Base-by-base conservation (phyloP, 2,113 vertebrate species). In the Gavia stellata region DNA sequence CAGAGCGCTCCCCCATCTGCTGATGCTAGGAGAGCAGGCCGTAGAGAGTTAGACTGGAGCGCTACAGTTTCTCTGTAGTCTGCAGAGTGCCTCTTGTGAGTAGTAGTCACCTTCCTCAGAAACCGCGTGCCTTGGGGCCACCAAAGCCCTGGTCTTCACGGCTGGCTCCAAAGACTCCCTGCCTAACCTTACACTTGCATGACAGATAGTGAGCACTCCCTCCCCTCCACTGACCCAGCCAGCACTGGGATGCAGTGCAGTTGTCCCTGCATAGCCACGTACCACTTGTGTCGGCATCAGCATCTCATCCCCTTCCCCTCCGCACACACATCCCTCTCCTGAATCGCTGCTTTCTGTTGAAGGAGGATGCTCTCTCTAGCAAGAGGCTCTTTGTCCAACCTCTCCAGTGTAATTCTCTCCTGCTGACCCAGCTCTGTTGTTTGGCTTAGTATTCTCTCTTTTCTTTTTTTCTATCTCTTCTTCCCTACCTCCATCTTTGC, bases 41-140 rank as follows among this genome's bases (percentile, higher is more conserved):
- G 91, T 97, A 97, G 96, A 97, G 95, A 93, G 96, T 97, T 97
- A 96, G 97, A 96, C 95, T 96, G 97, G 97, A 96, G 95, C 68
- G 42, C 89, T 96, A 94, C 96, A 96, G 95, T 95, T 97, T 97
- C 97, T 96, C 97, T 97, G 97, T 97, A 96, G 97, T 86, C 97
- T 42, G 79, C 97, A 97, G 97, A 97, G 97, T 94, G 96, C 96
- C 97, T 97, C 97, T 96, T 97, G 97, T 97, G 97, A 97, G 97
- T 97, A 97, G 93, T 74, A 81, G 94, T 94, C 94, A 66, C 96
- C 97, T 96, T 96, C 97, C 96, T 96, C 97, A 96, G 96, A 95
- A 97, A 95, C 74, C 97, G 73, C 75, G 86, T 95, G 77, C 94
- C 90, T 36, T 23, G 94, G 93, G 91, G 90, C 83, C 86, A 52